These are phyloP conservation scores for Rhineura floridana DNA, from an alignment of 2,113 vertebrate genomes.

Conservation along the genomic window DNA sequence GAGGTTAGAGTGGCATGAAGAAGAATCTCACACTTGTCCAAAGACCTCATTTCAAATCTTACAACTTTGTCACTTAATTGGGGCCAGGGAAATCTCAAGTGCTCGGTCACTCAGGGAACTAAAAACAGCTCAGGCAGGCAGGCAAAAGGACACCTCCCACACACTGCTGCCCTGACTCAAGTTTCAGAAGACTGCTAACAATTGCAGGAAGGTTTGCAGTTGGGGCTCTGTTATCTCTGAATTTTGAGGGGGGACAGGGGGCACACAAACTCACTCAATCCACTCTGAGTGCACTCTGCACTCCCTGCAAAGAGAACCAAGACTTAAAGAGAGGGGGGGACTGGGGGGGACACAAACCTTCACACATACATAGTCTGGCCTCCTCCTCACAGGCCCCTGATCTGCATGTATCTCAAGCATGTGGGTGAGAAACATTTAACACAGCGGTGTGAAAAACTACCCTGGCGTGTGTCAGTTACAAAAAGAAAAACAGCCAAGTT, in stretches of 20 bases:
- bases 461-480: too few species aligned
- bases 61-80: not conserved
- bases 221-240: too few species aligned
- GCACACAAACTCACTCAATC: too few species aligned
- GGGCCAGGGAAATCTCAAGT: not conserved
- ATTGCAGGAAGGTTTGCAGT: too few species aligned
- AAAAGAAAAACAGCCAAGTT: rapidly evolving
- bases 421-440: not conserved
- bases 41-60: not conserved
- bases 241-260: too few species aligned
- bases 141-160: too few species aligned
- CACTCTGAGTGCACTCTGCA: not conserved
- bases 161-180: not conserved
- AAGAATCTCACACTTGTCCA: not conserved
- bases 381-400: rapidly evolving
- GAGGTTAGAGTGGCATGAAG: not conserved
- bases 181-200: not conserved
- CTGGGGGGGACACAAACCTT: not conserved
- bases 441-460: not conserved
- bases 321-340: too few species aligned
- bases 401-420: rapidly evolving
- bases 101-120: too few species aligned
- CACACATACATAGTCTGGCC: not conserved
- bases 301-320: not conserved
- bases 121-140: not conserved